phyloP scores from a whole-genome alignment of 2,888 invertebrate genomes.

The Uropetala carovei region DNA sequence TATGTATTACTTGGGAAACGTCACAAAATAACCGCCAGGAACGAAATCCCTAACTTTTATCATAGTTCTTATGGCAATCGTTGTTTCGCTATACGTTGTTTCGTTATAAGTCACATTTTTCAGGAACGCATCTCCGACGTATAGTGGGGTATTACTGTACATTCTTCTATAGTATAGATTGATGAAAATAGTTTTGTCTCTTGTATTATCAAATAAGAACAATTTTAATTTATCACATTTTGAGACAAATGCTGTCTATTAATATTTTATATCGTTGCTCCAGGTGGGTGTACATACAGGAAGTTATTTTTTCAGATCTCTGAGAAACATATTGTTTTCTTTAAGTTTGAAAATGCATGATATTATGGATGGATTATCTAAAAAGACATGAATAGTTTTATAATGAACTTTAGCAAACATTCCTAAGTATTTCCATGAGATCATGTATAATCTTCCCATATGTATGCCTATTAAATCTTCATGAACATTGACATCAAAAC shows the following conservation, averaged over 20 bases:
- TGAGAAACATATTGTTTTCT: not conserved
- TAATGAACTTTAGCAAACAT: not conserved
- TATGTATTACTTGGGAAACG: no score
- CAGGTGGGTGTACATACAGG: not conserved
- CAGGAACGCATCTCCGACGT: no score
- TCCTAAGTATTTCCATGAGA: not conserved
- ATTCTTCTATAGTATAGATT: no score
- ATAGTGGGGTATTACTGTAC: no score
- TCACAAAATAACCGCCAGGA: no score
- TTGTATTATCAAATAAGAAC: not conserved
- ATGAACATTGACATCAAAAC: not conserved
- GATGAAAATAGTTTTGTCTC: not conserved
- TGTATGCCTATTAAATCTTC: not conserved
- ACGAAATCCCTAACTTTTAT: no score
- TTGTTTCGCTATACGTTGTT: no score
- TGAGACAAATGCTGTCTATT: not conserved
- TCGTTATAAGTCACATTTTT: no score
- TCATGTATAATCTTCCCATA: not conserved
- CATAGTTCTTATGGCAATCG: no score
- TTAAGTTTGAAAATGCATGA: not conserved
- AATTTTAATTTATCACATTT: not conserved
- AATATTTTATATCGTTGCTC: not conserved
- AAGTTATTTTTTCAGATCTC: not conserved
- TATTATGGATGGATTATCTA: not conserved
- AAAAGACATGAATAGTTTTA: not conserved